Evolutionary conservation across 2,113 vertebrate genomes (phyloP), one percentile per base, ranked within the genome.

Genomic region (Glaucidium brasilianum): DNA sequence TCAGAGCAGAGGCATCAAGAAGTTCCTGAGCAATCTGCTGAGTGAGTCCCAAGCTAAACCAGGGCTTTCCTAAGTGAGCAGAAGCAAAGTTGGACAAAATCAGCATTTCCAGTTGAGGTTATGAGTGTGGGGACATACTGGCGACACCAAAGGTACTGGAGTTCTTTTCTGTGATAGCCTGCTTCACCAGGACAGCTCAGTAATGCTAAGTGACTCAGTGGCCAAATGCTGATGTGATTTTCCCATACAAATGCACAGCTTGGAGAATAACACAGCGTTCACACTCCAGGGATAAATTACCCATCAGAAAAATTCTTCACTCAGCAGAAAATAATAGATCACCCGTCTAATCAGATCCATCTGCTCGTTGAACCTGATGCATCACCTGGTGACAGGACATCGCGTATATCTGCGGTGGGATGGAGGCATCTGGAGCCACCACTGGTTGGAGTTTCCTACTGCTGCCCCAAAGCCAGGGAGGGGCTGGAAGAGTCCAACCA

Each of bases 291-390:
- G 64, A 45, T 81, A 34, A 81, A 84, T 56, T 53, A 63, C 55
- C 41, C 59, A 63, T 85, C 72, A 83, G 75, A 77, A 87, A 85
- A 80, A 73, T 69, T 58, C 72, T 47, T 49, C 6, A 0, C 68
- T 85, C 49, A 49, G 82, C 85, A 95, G 86, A 86, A 92, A 30
- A 64, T 11, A 30, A 56, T 30, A 84, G 68, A 69, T 95, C 79
- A 91, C 32, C 79, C 68, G 47, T 52, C 63, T 55, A 74, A 89
- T 86, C 86, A 77, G 83, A 66, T 77, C 89, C 79, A 66, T 76
- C 83, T 88, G 67, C 79, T 91, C 11, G 4, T 1, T 41, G 43
- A 79, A 64, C 75, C 82, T 41, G 85, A 34, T 26, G 14, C 49
- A 59, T 60, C 91, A 83, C 66, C 58, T 45, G 80, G 59, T 86